These are phyloP conservation scores for Drosophila takahashii DNA, from an alignment of 1,140 invertebrate genomes.

Conservation along the genomic window DNA sequence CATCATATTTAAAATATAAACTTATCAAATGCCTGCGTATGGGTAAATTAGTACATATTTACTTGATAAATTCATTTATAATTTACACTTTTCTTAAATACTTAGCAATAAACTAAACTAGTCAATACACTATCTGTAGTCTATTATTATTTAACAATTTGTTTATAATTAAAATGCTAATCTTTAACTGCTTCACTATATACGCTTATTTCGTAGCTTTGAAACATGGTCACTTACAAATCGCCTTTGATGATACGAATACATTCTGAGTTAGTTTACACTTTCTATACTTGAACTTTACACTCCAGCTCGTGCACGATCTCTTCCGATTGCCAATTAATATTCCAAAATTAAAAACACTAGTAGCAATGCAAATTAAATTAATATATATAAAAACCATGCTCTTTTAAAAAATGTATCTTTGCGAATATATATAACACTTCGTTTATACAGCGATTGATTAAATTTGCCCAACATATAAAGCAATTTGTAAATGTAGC, in stretches of 20 bases:
- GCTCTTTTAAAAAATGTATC: conserved; percentile 30
- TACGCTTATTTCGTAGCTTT: conserved; percentile 55
- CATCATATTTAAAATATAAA: conserved; percentile 70
- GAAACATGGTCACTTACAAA: conserved; percentile 39
- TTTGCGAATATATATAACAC: conserved; percentile 56
- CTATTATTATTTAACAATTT: conserved; percentile 77
- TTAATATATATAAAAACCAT: conserved; percentile 39
- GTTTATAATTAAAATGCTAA: conserved; percentile 76
- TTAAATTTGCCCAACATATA: conserved; percentile 54
- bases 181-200: conserved; percentile 73
- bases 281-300: conserved; percentile 34
- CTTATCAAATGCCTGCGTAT: conserved; percentile 67
- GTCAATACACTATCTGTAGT: conserved; percentile 67
- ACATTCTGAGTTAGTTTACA: conserved; percentile 46
- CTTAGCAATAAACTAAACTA: conserved; percentile 67
- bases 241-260: conserved; percentile 35
- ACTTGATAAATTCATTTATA: conserved; percentile 77
- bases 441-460: conserved; percentile 62
- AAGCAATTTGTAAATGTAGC: conserved; percentile 62
- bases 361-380: conserved; percentile 15
- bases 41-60: conserved; percentile 70
- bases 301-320: conserved; percentile 20
- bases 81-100: conserved; percentile 73
- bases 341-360: conserved; percentile 39
- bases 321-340: conserved; percentile 58